These are phyloP conservation scores for Zaprionus capensis DNA, from an alignment of 1,140 invertebrate genomes.

Conservation along the genomic window DNA sequence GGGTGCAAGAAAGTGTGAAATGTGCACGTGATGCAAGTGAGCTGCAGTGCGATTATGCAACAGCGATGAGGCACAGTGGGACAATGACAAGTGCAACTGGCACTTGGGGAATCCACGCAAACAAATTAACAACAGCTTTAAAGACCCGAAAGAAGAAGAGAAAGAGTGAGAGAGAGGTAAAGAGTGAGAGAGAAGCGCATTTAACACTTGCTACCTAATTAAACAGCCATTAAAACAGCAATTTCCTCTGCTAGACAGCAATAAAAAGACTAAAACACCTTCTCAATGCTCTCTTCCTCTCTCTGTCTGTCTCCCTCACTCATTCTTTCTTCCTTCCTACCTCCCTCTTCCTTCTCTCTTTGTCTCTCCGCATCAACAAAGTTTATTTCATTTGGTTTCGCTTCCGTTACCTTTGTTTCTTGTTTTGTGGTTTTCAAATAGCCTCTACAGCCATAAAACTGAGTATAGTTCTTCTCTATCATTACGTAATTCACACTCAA, in stretches of 20 bases:
- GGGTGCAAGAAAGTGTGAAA: constrained; percentile 22
- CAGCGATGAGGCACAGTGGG: constrained; percentile 38
- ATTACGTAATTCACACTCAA: constrained; percentile 25
- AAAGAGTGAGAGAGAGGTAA: neutral
- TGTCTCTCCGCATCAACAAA: neutral
- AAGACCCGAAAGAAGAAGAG: neutral
- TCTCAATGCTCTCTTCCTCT: neutral
- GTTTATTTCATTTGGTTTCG: constrained; percentile 37
- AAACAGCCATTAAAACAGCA: constrained; percentile 56
- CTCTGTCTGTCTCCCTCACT: neutral
- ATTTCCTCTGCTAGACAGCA: constrained; percentile 40
- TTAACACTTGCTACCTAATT: constrained; percentile 56
- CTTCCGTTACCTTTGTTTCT: constrained; percentile 25
- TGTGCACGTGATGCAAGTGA: constrained; percentile 58
- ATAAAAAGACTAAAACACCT: constrained; percentile 17
- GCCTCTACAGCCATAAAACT: neutral
- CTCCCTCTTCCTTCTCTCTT: neutral
- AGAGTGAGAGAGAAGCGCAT: constrained; percentile 2
- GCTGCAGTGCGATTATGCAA: constrained; percentile 59
- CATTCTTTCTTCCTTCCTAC: neutral
- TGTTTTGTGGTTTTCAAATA: constrained; percentile 23
- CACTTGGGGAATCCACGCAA: neutral
- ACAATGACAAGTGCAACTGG: constrained; percentile 8
- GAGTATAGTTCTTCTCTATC: neutral
- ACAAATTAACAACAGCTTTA: constrained; percentile 16